A percentile compares a stretch with the other conserved stretches of the same genome.
Conservation (phyloP, 1,140 invertebrate species). For the Cryptotermes secundus region DNA sequence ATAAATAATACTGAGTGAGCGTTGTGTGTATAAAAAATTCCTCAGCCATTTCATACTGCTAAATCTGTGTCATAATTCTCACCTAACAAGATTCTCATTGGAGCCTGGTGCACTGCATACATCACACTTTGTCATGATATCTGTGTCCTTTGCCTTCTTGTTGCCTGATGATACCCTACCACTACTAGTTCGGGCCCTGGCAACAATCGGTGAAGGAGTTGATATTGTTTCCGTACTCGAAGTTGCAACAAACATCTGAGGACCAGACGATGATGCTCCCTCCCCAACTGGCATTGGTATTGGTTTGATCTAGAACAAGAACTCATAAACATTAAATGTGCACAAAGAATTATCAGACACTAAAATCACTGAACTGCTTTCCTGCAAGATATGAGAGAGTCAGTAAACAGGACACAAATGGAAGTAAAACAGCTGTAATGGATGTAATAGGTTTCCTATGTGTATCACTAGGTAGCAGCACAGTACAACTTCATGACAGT, state of each 20-base stretch:
- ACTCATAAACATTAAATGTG: too few relatives aligned
- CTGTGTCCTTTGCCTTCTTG: conserved; percentile 48
- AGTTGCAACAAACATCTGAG: conserved; percentile 70
- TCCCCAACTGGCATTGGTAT: conserved; percentile 75
- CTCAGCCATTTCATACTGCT: too few relatives aligned
- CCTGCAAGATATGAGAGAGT: too few relatives aligned
- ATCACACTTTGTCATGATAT: conserved; percentile 60
- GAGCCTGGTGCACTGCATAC: conserved; percentile 63
- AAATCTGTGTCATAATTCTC: conserved; percentile 40
- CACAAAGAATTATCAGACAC: too few relatives aligned
- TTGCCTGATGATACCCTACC: conserved; percentile 32
- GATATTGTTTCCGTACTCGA: conserved; percentile 64
- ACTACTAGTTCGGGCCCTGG: neutral
- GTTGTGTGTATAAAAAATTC: too few relatives aligned
- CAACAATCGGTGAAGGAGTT: conserved; percentile 40
- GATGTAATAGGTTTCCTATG: too few relatives aligned
- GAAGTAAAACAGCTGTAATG: too few relatives aligned
- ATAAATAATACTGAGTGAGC: too few relatives aligned
- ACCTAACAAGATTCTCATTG: conserved; percentile 68
- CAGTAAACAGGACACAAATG: too few relatives aligned
- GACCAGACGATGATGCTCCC: conserved; percentile 56
- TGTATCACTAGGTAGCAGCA: too few relatives aligned
- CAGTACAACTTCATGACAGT: too few relatives aligned
- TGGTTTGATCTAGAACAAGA: conserved; percentile 69
- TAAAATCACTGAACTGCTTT: too few relatives aligned